Conservation (phyloP, 2,113 vertebrate species). For the Camelus bactrianus region DNA sequence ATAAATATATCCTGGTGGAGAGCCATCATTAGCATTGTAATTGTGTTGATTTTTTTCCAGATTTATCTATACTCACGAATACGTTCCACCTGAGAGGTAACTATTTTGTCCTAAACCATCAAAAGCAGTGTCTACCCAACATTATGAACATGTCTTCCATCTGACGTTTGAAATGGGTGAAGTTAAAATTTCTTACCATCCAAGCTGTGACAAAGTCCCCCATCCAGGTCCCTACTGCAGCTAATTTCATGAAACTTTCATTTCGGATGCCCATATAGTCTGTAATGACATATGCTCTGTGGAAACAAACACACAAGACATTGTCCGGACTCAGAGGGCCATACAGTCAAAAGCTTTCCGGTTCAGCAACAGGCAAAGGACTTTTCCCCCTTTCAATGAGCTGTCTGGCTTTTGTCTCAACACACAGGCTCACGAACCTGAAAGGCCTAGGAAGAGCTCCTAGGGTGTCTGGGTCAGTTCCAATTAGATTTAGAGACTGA, state of each 20-base stretch:
- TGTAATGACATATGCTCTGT: slow-evolving; percentile 96
- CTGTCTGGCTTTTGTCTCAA: slow-evolving; percentile 42
- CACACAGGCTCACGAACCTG: slow-evolving; percentile 19
- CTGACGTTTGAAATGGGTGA: slow-evolving; percentile 36
- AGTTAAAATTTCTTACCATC: slow-evolving; percentile 94
- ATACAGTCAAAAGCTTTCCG: not conserved
- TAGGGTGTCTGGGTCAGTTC: slow-evolving; percentile 38
- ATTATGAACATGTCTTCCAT: not conserved
- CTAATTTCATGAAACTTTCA: slow-evolving; percentile 99
- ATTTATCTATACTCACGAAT: not conserved
- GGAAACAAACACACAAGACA: slow-evolving; percentile 84
- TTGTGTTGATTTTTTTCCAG: not conserved
- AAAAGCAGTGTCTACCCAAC: not conserved
- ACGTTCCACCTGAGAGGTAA: not conserved
- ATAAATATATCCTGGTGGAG: not conserved
- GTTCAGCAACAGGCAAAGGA: slow-evolving; percentile 39
- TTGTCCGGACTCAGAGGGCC: slow-evolving; percentile 67
- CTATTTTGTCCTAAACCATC: not conserved
- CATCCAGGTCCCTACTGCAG: slow-evolving; percentile 99
- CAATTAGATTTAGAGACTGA: slow-evolving; percentile 63
- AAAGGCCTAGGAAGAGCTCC: slow-evolving; percentile 34
- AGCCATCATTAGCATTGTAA: not conserved
- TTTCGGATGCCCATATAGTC: slow-evolving; percentile 99
- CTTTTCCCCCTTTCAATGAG: slow-evolving; percentile 44
- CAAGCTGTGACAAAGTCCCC: slow-evolving; percentile 99